phyloP scores from a whole-genome alignment of 2,888 invertebrate species.

The Mythimna ferrago region DNA sequence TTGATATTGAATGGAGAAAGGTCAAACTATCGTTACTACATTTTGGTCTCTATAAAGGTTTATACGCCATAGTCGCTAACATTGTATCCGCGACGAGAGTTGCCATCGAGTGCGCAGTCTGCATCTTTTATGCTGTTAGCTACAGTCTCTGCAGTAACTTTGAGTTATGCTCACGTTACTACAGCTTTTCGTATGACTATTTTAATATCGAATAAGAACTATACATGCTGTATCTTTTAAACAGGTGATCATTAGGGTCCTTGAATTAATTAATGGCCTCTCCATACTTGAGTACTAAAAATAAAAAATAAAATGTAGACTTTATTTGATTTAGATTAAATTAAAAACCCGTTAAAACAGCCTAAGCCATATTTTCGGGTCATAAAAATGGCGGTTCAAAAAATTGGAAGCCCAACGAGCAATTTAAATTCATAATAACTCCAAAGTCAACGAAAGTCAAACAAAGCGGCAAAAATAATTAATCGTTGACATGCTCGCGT shows the following conservation, averaged over 20 bases:
- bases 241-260: not conserved
- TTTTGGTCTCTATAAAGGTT: constrained; percentile 1
- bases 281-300: not conserved
- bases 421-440: constrained; percentile 87
- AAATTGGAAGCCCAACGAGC: constrained; percentile 73
- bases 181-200: not conserved
- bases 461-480: constrained; percentile 86
- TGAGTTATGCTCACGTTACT: constrained; percentile 18
- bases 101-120: constrained; percentile 32
- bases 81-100: constrained; percentile 26
- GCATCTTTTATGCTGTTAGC: constrained; percentile 39
- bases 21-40: not conserved
- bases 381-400: constrained; percentile 70
- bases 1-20: not conserved
- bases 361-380: constrained; percentile 28
- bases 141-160: constrained; percentile 35
- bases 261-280: not conserved
- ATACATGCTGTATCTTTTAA: not conserved
- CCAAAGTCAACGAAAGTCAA: constrained; percentile 85
- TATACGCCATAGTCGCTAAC: not conserved
- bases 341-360: constrained; percentile 11
- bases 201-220: constrained; percentile 3
- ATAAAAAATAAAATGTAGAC: not conserved
- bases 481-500: constrained; percentile 79
- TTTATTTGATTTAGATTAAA: constrained; percentile 14